Base-by-base conservation (phyloP, 2,888 invertebrate genomes). In the Stenchaetothrips biformis region DNA sequence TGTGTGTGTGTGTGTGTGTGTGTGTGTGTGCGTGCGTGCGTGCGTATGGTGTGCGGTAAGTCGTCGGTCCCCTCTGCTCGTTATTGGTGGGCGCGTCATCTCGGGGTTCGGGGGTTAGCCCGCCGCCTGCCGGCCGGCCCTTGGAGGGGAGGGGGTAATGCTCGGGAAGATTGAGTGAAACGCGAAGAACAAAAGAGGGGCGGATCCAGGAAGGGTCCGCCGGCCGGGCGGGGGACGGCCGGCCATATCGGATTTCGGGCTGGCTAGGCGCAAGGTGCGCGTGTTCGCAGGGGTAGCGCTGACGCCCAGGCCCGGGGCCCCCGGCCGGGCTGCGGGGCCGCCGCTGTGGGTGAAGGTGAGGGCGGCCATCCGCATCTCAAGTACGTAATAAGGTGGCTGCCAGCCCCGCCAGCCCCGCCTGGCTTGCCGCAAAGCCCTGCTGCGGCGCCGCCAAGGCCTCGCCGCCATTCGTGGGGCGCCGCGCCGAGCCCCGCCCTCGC, bases 131-230 rank as follows among this genome's bases (percentile, higher is more conserved):
- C 67, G 18, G 18, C 21, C 67, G 21, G 67, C 53, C 37, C 2
- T 37, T 37, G 37, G 2, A 37, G 37, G 37, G 37, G 37, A 37
- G 37, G 37, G 37, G 37, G 37, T 37, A 37, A 37, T 37, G 37
- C 37, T 37, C 37, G 37, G 37, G 21, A 67, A 67, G 67, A 74
- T 74, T 25, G 67, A 74, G 67, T 74, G 67, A 74, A 74, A 74
- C 67, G 67, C 21, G 67, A 25, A 11, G 21, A 25, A 11, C 25
- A 37, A 37, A 37, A 37, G 53, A 53, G 53, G 53, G 53, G 53
- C 16, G 53, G 11, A 13, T 53, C 13, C 53, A 53, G 53, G 53
- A 18, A 53, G 53, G 53, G 53, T 53, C 13, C 53, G 53, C 13
- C 53, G 53, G 9, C 53, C 16, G 16, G 53, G 13, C 13, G 13